These are phyloP conservation scores for Oreochromis aureus DNA, from an alignment of 2,113 vertebrate genomes.

Conservation along the genomic window DNA sequence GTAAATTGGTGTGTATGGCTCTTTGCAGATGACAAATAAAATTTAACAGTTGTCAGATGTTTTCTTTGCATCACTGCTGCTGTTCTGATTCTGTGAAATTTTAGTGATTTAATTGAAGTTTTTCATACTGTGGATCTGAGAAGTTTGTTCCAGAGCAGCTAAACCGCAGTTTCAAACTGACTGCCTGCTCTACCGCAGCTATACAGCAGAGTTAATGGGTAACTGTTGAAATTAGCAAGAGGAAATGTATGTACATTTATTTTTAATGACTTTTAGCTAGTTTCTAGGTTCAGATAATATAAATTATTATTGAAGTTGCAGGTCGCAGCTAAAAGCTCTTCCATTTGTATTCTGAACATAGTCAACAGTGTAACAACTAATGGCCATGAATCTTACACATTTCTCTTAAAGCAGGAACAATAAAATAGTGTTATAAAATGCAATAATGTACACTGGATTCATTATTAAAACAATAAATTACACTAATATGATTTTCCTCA, in stretches of 20 bases:
- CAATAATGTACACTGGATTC: not conserved
- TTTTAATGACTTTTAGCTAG: not conserved
- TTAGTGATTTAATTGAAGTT: not conserved
- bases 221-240: not conserved
- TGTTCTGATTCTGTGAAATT: not conserved
- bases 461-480: not conserved
- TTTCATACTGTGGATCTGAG: not conserved
- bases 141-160: not conserved
- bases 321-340: not conserved
- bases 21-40: slow-evolving; percentile 38
- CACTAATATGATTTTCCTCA: not conserved
- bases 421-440: not conserved
- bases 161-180: not conserved
- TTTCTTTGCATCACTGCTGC: not conserved
- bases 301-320: not conserved
- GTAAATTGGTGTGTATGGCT: not conserved
- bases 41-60: not conserved
- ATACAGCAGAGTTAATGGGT: not conserved
- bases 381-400: not conserved
- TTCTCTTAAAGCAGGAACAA: not conserved
- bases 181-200: not conserved
- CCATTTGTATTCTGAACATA: not conserved
- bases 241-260: not conserved
- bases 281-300: not conserved
- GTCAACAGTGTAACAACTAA: not conserved